These are phyloP conservation scores for Odontomachus brunneus DNA, from an alignment of 1,140 invertebrate species.

Conservation along the genomic window DNA sequence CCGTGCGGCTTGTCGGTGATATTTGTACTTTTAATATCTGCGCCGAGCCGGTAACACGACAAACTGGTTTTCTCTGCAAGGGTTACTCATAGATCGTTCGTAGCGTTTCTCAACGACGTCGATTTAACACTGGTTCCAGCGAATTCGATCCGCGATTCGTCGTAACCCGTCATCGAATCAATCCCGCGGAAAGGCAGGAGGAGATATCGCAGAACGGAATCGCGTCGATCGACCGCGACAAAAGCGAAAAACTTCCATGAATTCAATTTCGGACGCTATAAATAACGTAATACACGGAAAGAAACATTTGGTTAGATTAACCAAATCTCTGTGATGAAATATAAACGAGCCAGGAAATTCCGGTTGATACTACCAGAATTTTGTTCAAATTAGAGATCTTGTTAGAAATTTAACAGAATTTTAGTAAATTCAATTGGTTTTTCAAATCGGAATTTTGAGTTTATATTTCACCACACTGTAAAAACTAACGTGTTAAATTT, in stretches of 20 bases:
- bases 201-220: background rate
- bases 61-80: slow-evolving; percentile 68
- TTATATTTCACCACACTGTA: too few relatives aligned
- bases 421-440: too few relatives aligned
- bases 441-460: too few relatives aligned
- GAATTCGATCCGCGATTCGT: background rate
- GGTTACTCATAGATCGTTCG: slow-evolving; percentile 48
- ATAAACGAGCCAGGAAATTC: too few relatives aligned
- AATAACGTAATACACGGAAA: too few relatives aligned
- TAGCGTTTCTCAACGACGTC: slow-evolving; percentile 15
- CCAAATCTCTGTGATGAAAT: too few relatives aligned
- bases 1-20: slow-evolving; percentile 53
- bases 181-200: background rate
- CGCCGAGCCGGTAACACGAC: slow-evolving; percentile 61
- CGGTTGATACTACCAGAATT: too few relatives aligned
- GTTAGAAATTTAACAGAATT: too few relatives aligned
- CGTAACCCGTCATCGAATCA: background rate
- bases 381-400: too few relatives aligned
- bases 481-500: too few relatives aligned
- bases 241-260: too few relatives aligned
- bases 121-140: slow-evolving; percentile 15
- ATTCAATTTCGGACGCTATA: background rate
- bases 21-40: slow-evolving; percentile 62
- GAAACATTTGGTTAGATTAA: too few relatives aligned
- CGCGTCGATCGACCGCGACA: background rate